phyloP scores from a whole-genome alignment of 1,140 invertebrate genomes.

The Papilio xuthus region DNA sequence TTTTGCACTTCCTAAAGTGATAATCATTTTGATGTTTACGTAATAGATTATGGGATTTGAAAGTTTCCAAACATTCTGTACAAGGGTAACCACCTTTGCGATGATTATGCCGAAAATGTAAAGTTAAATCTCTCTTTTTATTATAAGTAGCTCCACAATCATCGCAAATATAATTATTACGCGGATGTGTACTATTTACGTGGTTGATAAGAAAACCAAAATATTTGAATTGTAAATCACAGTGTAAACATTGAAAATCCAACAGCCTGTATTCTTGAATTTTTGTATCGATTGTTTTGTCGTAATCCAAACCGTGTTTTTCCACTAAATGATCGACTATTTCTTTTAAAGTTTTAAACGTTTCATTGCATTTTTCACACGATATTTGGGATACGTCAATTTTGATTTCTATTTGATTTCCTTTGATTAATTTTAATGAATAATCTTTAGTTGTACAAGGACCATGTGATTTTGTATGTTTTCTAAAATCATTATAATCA shows the following conservation, averaged over 20 bases:
- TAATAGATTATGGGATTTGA: constrained; percentile 47
- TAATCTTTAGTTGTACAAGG: constrained; percentile 58
- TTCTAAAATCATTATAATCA: constrained; percentile 61
- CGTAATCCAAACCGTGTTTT: constrained; percentile 66
- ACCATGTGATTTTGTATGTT: constrained; percentile 67
- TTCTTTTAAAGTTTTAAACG: constrained; percentile 55
- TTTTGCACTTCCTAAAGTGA: constrained; percentile 62
- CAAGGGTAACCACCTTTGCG: constrained; percentile 60
- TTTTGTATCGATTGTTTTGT: constrained; percentile 56
- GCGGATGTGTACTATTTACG: constrained; percentile 63
- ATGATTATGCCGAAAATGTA: constrained; percentile 63
- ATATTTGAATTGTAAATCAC: constrained; percentile 59
- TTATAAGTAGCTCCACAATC: constrained; percentile 65
- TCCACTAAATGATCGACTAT: constrained; percentile 65
- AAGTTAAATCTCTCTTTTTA: constrained; percentile 59
- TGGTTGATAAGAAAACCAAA: constrained; percentile 65
- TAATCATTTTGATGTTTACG: constrained; percentile 58
- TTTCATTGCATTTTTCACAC: constrained; percentile 65
- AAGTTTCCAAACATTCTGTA: constrained; percentile 56
- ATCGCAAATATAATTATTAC: constrained; percentile 63
- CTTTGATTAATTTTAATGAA: constrained; percentile 61
- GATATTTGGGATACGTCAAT: constrained; percentile 66
- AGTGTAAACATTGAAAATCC: constrained; percentile 59
- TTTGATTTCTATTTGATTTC: constrained; percentile 63
- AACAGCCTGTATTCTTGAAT: constrained; percentile 60